phyloP scores from a whole-genome alignment of 1,140 invertebrate species.

The Brachionus rotundiformis region DNA sequence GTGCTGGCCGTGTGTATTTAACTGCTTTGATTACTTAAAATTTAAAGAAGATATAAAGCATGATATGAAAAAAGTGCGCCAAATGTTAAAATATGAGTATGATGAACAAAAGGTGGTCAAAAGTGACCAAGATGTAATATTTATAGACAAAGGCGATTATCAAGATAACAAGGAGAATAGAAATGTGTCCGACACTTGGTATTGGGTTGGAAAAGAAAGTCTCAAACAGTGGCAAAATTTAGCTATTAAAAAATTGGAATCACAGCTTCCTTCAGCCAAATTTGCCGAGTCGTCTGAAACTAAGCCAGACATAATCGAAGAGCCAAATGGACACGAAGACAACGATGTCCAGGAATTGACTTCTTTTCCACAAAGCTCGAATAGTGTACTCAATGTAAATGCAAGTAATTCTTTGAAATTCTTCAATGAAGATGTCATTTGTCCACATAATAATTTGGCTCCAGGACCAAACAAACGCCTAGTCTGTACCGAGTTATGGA shows the following conservation, averaged over 20 bases:
- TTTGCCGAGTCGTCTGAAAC: neutral
- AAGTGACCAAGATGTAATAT: neutral
- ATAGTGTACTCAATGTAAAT: neutral
- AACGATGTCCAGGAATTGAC: neutral
- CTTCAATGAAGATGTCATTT: slow-evolving; percentile 20
- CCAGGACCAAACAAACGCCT: neutral
- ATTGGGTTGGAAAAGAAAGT: slow-evolving; percentile 65
- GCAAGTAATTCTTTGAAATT: neutral
- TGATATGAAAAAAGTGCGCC: neutral
- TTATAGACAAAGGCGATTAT: neutral
- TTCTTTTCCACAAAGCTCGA: neutral
- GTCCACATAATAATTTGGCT: neutral
- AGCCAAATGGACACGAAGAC: neutral
- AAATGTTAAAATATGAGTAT: slow-evolving; percentile 11
- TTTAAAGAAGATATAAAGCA: slow-evolving; percentile 41
- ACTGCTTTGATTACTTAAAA: slow-evolving; percentile 32
- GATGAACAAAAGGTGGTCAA: neutral
- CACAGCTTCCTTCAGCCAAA: slow-evolving; percentile 1
- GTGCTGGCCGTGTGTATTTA: neutral
- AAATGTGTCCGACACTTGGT: slow-evolving; percentile 54
- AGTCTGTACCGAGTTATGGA: slow-evolving; percentile 15
- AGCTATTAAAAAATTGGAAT: slow-evolving; percentile 56
- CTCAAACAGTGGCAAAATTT: slow-evolving; percentile 63
- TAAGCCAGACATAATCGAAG: slow-evolving; percentile 29
- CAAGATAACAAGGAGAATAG: slow-evolving; percentile 22